phyloP scores from a whole-genome alignment of 2,113 vertebrate genomes.

The Dipodomys merriami region DNA sequence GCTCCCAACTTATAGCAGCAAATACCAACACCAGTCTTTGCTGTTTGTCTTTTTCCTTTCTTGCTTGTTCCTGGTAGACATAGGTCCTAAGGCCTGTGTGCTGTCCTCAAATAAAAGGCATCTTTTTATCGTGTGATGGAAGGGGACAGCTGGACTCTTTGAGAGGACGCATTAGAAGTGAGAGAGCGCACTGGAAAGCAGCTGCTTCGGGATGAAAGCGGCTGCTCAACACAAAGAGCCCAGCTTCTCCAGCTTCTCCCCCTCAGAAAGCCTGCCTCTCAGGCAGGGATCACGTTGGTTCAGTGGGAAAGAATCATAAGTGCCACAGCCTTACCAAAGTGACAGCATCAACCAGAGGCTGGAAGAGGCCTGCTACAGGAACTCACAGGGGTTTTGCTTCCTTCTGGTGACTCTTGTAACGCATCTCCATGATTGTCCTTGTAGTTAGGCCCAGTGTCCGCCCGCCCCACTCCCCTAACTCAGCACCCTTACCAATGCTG shows the following conservation, averaged over 20 bases:
- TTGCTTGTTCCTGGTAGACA: not conserved
- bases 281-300: not conserved
- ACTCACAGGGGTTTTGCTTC: not conserved
- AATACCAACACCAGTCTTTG: constrained; percentile 25
- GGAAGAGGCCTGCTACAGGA: not conserved
- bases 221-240: constrained; percentile 30
- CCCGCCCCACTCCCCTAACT: rapidly evolving
- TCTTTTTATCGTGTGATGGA: constrained; percentile 39
- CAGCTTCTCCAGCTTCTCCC: not conserved
- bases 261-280: not conserved
- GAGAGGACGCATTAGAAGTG: not conserved
- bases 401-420: not conserved
- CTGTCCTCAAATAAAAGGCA: constrained; percentile 26
- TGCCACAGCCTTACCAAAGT: not conserved
- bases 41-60: not conserved
- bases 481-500: not conserved
- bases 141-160: constrained; percentile 50
- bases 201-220: not conserved
- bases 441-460: not conserved
- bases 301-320: not conserved
- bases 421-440: not conserved
- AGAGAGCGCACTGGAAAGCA: not conserved
- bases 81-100: constrained; percentile 3
- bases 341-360: not conserved
- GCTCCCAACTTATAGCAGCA: not conserved